Evolutionary conservation across 2,113 vertebrate species (phyloP).

Genomic region (Gobio gobio): DNA sequence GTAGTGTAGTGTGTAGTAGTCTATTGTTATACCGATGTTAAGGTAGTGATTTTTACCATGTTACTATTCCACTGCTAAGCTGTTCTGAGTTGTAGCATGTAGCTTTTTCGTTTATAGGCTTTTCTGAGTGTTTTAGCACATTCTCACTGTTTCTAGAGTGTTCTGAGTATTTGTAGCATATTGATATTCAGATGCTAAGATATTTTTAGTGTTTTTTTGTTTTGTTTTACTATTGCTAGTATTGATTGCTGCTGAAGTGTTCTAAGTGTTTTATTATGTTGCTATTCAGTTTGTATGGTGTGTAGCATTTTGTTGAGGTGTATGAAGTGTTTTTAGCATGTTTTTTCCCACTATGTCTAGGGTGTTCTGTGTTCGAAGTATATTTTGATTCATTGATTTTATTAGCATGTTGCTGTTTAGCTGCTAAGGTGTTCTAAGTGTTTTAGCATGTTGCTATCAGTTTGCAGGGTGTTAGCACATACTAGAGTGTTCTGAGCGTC

Average conservation of each 20-base stretch:
- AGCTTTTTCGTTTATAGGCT: too few species aligned
- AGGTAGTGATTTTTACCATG: too few species aligned
- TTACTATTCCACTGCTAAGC: too few species aligned
- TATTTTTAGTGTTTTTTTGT: not conserved
- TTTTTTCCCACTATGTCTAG: not conserved
- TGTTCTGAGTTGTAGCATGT: too few species aligned
- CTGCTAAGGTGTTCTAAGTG: not conserved
- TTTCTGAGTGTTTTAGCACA: too few species aligned
- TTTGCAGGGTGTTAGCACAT: too few species aligned
- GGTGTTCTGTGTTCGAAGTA: not conserved
- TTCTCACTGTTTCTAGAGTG: too few species aligned
- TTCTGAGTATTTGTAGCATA: not conserved
- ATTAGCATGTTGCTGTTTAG: not conserved
- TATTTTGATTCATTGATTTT: not conserved
- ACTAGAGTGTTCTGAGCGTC: too few species aligned
- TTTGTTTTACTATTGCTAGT: not conserved
- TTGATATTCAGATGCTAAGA: not conserved
- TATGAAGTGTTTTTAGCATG: not conserved
- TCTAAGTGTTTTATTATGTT: not conserved
- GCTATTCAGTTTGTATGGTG: not conserved
- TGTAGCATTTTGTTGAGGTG: too few species aligned
- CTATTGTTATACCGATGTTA: too few species aligned
- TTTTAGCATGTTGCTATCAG: not conserved
- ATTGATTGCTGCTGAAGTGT: not conserved
- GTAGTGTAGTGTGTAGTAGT: not conserved